phyloP scores from a whole-genome alignment of 2,888 invertebrate genomes.

The Actias luna region DNA sequence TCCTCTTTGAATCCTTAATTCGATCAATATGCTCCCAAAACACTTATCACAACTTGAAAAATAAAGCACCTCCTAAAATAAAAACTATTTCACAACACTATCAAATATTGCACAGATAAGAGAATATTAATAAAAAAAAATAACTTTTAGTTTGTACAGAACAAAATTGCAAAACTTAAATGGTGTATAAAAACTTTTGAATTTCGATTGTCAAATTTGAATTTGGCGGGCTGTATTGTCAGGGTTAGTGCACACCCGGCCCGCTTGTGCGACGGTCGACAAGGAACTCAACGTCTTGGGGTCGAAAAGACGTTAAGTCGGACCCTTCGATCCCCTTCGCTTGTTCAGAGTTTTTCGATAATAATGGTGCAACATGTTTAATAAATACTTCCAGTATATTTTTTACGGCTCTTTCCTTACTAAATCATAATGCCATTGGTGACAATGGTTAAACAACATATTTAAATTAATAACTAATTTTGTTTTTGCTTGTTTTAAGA shows the following conservation, averaged over 20 bases:
- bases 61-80: constrained; percentile 21
- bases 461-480: too few relatives aligned
- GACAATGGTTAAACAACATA: too few relatives aligned
- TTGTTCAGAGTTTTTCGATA: constrained; percentile 53
- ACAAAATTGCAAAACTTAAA: background rate
- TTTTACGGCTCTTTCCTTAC: background rate
- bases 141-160: constrained; percentile 18
- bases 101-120: constrained; percentile 32
- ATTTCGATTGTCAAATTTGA: constrained; percentile 31
- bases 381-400: constrained; percentile 32
- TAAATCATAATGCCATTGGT: too few relatives aligned
- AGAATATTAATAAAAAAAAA: background rate
- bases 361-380: constrained; percentile 59
- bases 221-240: constrained; percentile 46
- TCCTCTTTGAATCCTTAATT: background rate
- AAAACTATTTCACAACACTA: constrained; percentile 23
- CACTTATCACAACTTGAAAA: constrained; percentile 20
- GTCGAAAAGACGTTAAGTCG: constrained; percentile 75
- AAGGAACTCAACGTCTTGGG: constrained; percentile 74
- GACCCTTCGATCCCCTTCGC: constrained; percentile 71
- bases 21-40: background rate
- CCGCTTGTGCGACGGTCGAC: constrained; percentile 69
- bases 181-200: background rate
- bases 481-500: too few relatives aligned
- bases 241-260: constrained; percentile 54